Evolutionary conservation across 2,797 vertebrate species (phyloP).

Genomic region (Megaceryle alcyon): DNA sequence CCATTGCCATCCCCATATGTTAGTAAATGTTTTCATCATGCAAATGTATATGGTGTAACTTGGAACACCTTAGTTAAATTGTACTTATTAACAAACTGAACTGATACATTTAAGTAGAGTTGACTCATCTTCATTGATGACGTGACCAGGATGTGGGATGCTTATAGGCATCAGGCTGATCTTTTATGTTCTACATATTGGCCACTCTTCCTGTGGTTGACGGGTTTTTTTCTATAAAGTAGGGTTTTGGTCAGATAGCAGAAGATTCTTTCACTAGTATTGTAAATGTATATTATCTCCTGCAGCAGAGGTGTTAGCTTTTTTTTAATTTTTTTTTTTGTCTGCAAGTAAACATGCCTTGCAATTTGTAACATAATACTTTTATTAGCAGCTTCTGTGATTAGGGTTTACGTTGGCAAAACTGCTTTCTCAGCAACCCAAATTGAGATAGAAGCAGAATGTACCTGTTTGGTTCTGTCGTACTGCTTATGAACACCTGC

Average conservation of each 20-base stretch:
- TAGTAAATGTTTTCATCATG: slow-evolving; percentile 44
- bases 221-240: background rate
- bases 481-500: slow-evolving; percentile 53
- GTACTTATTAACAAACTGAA: background rate
- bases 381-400: slow-evolving; percentile 55
- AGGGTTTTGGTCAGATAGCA: background rate
- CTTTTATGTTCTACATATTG: background rate
- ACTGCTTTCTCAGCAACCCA: slow-evolving; percentile 48
- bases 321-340: background rate
- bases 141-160: background rate
- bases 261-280: background rate
- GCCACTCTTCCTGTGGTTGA: background rate
- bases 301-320: background rate
- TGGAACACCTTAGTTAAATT: background rate
- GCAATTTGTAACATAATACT: slow-evolving; percentile 29
- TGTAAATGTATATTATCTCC: background rate
- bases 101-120: background rate
- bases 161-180: background rate
- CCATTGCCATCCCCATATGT: background rate
- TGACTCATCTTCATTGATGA: background rate
- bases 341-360: background rate
- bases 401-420: slow-evolving; percentile 57
- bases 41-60: slow-evolving; percentile 25
- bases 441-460: slow-evolving; percentile 64
- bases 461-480: slow-evolving; percentile 70